Percentiles rank a stretch among this genome's conserved stretches.
These are phyloP conservation scores for Cyprinodon tularosa DNA, from an alignment of 2,113 vertebrate genomes.

Conservation along the genomic window DNA sequence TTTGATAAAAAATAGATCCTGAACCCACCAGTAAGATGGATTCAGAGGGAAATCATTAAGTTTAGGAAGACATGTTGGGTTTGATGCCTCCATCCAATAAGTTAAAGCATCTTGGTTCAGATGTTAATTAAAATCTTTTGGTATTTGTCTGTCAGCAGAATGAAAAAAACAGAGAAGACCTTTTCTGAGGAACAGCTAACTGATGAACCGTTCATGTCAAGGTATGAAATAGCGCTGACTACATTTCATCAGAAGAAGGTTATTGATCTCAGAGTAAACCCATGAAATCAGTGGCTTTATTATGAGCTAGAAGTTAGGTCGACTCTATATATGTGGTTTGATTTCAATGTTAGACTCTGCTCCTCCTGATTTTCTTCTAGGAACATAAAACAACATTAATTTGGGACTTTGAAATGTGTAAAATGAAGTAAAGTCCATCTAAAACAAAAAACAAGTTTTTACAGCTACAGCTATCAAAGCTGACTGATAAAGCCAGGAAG, in stretches of 20 bases:
- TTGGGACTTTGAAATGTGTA: neutral
- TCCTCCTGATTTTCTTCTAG: too few species aligned
- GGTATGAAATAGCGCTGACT: slow-evolving; percentile 5
- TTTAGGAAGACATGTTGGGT: neutral
- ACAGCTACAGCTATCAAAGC: too few species aligned
- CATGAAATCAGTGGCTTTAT: too few species aligned
- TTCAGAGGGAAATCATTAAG: neutral
- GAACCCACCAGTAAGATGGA: too few species aligned
- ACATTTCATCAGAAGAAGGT: too few species aligned
- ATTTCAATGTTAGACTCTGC: too few species aligned
- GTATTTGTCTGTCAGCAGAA: slow-evolving; percentile 4
- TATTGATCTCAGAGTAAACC: too few species aligned
- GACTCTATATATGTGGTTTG: too few species aligned
- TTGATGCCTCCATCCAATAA: neutral
- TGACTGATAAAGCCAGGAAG: too few species aligned
- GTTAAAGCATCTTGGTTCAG: neutral
- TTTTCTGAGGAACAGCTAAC: neutral
- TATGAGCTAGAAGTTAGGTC: too few species aligned
- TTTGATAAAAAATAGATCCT: too few species aligned
- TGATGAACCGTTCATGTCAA: neutral
- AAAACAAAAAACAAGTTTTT: too few species aligned
- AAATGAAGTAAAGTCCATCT: neutral
- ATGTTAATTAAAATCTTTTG: neutral
- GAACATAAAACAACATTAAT: neutral
- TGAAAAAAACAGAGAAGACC: neutral